Percentiles rank a stretch among this genome's conserved stretches.
Evolutionary conservation across 1,140 invertebrate genomes (phyloP).

Genomic region (Zaprionus taronus): DNA sequence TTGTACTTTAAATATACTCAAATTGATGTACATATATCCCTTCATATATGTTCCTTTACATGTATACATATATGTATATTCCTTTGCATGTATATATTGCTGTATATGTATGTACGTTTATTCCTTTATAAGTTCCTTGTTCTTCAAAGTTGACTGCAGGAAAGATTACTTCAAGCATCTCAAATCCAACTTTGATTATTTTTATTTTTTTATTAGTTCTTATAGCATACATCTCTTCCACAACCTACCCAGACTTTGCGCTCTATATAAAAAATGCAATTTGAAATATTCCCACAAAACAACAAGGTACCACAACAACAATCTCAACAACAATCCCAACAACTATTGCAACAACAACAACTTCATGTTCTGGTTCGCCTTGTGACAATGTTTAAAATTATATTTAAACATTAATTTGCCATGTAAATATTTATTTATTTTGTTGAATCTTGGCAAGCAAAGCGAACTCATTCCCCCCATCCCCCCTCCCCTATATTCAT

Average conservation of each 20-base stretch:
- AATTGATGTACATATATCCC: too few relatives aligned
- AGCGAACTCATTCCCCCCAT: neutral
- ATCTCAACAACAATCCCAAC: neutral
- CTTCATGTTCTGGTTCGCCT: slow-evolving; percentile 17
- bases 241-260: slow-evolving; percentile 21
- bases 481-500: neutral
- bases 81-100: too few relatives aligned
- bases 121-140: too few relatives aligned
- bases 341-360: neutral
- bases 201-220: neutral
- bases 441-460: slow-evolving; percentile 44
- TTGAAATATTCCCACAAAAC: slow-evolving; percentile 39
- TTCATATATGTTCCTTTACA: too few relatives aligned
- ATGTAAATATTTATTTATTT: slow-evolving; percentile 70
- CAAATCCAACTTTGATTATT: neutral
- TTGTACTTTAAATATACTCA: too few relatives aligned
- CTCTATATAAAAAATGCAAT: slow-evolving; percentile 55
- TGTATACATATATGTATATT: too few relatives aligned
- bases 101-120: too few relatives aligned
- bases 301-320: too few relatives aligned
- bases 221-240: neutral
- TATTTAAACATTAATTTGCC: slow-evolving; percentile 60
- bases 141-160: neutral
- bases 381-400: slow-evolving; percentile 51
- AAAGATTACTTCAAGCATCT: neutral